Percentiles rank a stretch among this genome's conserved stretches.
Evolutionary conservation across 2,797 vertebrate genomes (phyloP).

Genomic region (Champsocephalus esox): DNA sequence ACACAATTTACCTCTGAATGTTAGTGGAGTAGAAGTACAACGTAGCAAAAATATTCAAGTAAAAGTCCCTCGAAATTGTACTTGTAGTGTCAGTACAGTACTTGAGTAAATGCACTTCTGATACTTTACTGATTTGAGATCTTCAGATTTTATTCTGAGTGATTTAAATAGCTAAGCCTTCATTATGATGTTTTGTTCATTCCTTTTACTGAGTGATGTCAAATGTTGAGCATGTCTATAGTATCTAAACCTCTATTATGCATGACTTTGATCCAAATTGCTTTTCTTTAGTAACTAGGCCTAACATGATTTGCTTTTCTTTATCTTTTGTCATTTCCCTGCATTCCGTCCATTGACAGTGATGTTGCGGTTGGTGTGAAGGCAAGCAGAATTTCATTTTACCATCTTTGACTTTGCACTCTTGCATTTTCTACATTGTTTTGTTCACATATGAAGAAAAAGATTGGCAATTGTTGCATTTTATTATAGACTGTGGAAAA

Average conservation of each 20-base stretch:
- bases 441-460: background rate
- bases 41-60: too few species aligned
- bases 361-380: slow-evolving; percentile 84
- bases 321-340: background rate
- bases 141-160: background rate
- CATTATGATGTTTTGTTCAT: background rate
- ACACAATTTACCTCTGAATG: too few species aligned
- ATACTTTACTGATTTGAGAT: too few species aligned
- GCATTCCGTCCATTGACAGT: slow-evolving; percentile 50
- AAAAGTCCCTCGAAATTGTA: too few species aligned
- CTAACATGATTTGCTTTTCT: background rate
- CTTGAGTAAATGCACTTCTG: too few species aligned
- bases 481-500: background rate
- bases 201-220: background rate
- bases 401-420: background rate
- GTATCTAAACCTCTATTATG: background rate
- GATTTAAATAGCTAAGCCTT: background rate
- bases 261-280: background rate
- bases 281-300: background rate
- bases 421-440: background rate
- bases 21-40: too few species aligned
- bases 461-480: background rate
- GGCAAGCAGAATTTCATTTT: slow-evolving; percentile 52
- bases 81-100: too few species aligned
- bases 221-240: background rate